Evolutionary conservation across 2,113 vertebrate species (phyloP).

Genomic region (Ageneiosus marmoratus): DNA sequence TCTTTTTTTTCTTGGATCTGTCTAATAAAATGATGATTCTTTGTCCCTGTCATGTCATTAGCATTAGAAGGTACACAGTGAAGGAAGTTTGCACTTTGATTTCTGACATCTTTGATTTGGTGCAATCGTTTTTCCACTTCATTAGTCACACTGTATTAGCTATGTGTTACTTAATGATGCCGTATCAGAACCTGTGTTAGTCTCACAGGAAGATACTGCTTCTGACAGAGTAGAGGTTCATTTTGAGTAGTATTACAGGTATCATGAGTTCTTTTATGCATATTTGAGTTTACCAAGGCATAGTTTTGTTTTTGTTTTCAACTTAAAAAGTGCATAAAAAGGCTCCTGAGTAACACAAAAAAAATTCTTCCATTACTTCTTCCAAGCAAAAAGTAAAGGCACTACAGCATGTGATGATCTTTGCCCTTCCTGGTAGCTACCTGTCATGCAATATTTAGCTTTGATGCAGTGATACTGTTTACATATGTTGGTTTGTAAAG

Average conservation of each 20-base stretch:
- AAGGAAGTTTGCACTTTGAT: conserved; percentile 33
- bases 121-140: conserved; percentile 42
- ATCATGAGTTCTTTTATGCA: neutral
- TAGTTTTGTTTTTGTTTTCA: neutral
- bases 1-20: conserved; percentile 34
- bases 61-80: conserved; percentile 7
- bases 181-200: conserved; percentile 37
- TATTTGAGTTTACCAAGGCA: neutral
- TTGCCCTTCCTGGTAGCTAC: neutral
- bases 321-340: neutral
- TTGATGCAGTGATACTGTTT: neutral
- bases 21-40: conserved; percentile 35
- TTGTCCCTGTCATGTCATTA: conserved; percentile 46
- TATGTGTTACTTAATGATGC: conserved; percentile 48
- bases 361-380: neutral
- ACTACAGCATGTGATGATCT: too few relatives aligned
- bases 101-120: conserved; percentile 43
- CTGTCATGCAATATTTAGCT: neutral
- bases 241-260: conserved; percentile 8
- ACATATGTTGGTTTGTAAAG: neutral
- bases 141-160: conserved; percentile 36
- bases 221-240: conserved; percentile 1
- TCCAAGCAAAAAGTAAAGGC: neutral
- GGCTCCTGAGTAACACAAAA: neutral
- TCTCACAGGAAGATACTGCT: conserved; percentile 23